Evolutionary conservation across 2,113 vertebrate species (phyloP).

Genomic region (Pelvicachromis taeniatus): DNA sequence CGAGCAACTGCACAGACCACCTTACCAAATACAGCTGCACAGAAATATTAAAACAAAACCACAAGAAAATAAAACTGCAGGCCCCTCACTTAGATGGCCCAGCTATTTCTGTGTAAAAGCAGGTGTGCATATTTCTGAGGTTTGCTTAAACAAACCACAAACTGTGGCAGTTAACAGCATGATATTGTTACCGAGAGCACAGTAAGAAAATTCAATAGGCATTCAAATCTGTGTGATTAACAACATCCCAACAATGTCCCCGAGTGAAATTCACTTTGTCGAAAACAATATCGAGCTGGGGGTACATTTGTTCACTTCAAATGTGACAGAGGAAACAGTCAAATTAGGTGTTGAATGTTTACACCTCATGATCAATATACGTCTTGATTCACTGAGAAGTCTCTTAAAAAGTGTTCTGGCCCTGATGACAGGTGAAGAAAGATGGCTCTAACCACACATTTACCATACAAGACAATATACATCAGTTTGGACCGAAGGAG

Average conservation of each 20-base stretch:
- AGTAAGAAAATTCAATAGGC: background rate
- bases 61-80: background rate
- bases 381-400: background rate
- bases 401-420: background rate
- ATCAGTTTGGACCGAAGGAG: background rate
- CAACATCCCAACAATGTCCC: background rate
- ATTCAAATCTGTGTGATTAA: background rate
- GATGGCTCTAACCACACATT: rapidly evolving
- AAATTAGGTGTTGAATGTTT: background rate
- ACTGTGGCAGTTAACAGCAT: background rate
- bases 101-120: background rate
- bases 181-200: background rate
- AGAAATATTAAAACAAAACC: background rate
- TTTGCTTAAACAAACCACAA: background rate
- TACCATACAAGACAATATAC: background rate
- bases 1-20: background rate
- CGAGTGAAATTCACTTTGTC: background rate
- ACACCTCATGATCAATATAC: background rate
- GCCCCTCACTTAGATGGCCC: background rate
- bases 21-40: background rate
- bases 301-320: background rate
- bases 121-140: background rate
- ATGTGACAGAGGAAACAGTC: background rate
- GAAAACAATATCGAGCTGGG: background rate
- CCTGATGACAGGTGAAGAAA: background rate